Percentiles rank a stretch among this genome's conserved stretches.
phyloP scores from a whole-genome alignment of 2,113 vertebrate species.

The Psilopsiagon aymara region DNA sequence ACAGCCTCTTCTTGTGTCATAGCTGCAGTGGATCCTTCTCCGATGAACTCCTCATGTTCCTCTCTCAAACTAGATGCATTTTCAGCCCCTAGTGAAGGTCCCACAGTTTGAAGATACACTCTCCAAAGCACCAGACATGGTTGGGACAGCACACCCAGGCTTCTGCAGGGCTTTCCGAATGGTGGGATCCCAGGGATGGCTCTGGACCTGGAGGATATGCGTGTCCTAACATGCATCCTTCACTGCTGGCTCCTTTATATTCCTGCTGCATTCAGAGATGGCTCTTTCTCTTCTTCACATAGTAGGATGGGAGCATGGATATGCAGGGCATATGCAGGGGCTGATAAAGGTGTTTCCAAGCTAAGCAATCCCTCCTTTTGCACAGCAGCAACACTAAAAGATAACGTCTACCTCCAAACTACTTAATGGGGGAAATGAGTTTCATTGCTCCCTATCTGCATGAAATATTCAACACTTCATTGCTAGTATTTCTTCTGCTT shows the following conservation, averaged over 20 bases:
- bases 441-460: background rate
- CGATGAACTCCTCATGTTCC: rapidly evolving
- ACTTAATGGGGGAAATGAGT: background rate
- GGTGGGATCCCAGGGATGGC: background rate
- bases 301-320: background rate
- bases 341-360: background rate
- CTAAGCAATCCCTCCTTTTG: background rate
- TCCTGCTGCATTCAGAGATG: background rate
- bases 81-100: background rate
- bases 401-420: background rate
- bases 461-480: background rate
- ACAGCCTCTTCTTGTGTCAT: background rate
- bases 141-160: background rate
- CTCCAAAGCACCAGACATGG: background rate
- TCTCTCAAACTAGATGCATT: background rate
- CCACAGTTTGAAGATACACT: background rate
- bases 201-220: background rate
- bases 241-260: background rate
- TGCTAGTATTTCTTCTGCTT: background rate
- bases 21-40: background rate
- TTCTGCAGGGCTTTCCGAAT: background rate
- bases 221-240: background rate
- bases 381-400: background rate
- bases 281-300: background rate
- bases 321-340: no score